Conservation (phyloP, 2,888 invertebrate species). For the Tetragnatha montana region DNA sequence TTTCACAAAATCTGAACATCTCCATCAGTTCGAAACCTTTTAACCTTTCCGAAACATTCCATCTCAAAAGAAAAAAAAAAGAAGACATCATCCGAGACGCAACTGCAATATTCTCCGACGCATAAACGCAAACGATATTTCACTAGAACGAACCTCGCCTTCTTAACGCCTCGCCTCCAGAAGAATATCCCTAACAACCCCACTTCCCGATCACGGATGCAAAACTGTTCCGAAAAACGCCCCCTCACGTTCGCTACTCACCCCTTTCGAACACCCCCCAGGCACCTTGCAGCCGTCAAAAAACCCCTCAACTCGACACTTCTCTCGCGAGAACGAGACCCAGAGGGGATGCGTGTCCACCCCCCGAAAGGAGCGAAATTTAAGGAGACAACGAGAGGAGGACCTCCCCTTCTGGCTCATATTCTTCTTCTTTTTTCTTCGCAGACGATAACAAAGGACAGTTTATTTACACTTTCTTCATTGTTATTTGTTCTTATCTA, state of each 20-base stretch:
- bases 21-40: too few species aligned
- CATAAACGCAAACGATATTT: too few species aligned
- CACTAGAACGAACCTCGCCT: too few species aligned
- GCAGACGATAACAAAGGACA: slow-evolving; percentile 3
- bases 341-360: background rate
- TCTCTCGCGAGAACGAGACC: background rate
- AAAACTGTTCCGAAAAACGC: background rate
- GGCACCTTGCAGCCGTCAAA: background rate
- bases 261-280: background rate
- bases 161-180: background rate
- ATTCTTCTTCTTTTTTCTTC: background rate
- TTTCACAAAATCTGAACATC: too few species aligned
- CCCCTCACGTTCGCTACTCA: background rate
- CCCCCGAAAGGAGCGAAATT: slow-evolving; percentile 8
- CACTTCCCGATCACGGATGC: background rate
- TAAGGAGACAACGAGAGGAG: slow-evolving; percentile 8
- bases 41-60: too few species aligned
- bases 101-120: too few species aligned
- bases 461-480: slow-evolving; percentile 35
- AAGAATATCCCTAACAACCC: background rate
- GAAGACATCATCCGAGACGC: too few species aligned
- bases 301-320: background rate
- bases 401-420: background rate
- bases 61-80: too few species aligned
- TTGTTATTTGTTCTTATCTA: slow-evolving; percentile 23